A percentile compares a stretch with the other conserved stretches of the same genome.
Evolutionary conservation across 2,113 vertebrate species (phyloP).

Genomic region (Dissostichus mawsoni): DNA sequence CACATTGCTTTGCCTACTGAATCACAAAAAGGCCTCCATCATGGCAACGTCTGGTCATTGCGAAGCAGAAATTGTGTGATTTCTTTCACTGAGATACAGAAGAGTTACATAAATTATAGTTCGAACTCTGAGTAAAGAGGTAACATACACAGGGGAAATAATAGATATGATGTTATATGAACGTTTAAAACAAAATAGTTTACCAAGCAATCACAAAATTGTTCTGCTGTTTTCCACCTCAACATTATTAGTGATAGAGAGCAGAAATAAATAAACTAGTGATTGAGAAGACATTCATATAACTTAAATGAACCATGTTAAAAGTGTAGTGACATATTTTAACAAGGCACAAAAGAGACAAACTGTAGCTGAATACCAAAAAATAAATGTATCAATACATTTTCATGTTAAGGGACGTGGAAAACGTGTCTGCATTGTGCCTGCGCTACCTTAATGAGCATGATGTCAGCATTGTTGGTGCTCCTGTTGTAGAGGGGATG

Average conservation of each 20-base stretch:
- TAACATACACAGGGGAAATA: neutral
- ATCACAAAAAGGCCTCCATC: neutral
- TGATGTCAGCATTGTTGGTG: conserved; percentile 85
- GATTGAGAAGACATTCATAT: neutral
- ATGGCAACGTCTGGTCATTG: neutral
- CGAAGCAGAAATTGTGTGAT: neutral
- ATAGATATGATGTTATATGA: neutral
- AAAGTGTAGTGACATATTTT: neutral
- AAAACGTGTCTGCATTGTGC: neutral
- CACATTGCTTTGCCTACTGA: neutral
- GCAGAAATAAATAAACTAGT: neutral
- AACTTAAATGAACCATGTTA: neutral
- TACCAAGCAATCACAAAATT: neutral
- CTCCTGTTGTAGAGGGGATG: conserved; percentile 83
- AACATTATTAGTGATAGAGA: neutral
- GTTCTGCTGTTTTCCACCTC: neutral
- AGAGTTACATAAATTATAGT: neutral
- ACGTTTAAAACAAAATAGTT: neutral
- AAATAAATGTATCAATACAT: neutral
- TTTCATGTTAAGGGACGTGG: too few relatives aligned
- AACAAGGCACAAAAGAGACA: neutral
- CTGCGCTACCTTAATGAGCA: conserved; percentile 85
- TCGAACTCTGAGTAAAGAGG: neutral
- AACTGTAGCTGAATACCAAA: neutral
- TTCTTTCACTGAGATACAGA: neutral